A percentile compares a stretch with the other conserved stretches of the same genome.
These are phyloP conservation scores for Mythimna albipuncta DNA, from an alignment of 2,888 invertebrate genomes.

Conservation along the genomic window DNA sequence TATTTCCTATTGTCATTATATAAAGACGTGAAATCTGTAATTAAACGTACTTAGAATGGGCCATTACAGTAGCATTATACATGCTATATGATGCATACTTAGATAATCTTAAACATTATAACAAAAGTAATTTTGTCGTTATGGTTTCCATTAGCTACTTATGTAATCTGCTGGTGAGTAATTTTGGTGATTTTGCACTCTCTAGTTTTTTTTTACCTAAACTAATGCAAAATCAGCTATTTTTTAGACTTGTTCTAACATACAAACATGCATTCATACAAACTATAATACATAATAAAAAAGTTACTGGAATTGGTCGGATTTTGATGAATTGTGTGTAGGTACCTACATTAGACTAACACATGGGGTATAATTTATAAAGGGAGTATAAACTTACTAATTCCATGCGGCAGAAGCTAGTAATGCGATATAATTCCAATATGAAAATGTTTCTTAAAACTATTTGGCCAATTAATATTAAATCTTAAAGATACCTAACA, in stretches of 20 bases:
- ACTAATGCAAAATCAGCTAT: neutral
- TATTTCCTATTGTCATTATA: slow-evolving; percentile 49
- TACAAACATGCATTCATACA: too few relatives aligned
- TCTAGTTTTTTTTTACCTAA: slow-evolving; percentile 7
- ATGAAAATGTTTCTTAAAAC: neutral
- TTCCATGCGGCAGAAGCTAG: too few relatives aligned
- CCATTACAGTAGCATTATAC: slow-evolving; percentile 46
- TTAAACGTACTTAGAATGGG: slow-evolving; percentile 49
- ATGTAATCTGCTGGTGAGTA: slow-evolving; percentile 12
- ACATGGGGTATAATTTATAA: too few relatives aligned
- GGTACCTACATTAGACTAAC: too few relatives aligned
- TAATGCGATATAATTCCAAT: too few relatives aligned
- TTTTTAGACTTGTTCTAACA: neutral
- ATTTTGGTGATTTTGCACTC: slow-evolving; percentile 8
- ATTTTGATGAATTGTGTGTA: too few relatives aligned
- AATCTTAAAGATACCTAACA: neutral
- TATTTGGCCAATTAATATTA: neutral
- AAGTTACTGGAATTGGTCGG: too few relatives aligned
- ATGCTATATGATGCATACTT: slow-evolving; percentile 43
- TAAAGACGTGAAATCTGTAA: slow-evolving; percentile 55
- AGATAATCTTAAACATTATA: slow-evolving; percentile 28
- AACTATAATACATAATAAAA: too few relatives aligned
- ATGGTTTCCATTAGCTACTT: slow-evolving; percentile 17
- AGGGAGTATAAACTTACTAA: too few relatives aligned
- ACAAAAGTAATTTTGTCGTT: slow-evolving; percentile 17